Base-by-base conservation (phyloP, 2,888 invertebrate genomes). In the Molorchus minor region DNA sequence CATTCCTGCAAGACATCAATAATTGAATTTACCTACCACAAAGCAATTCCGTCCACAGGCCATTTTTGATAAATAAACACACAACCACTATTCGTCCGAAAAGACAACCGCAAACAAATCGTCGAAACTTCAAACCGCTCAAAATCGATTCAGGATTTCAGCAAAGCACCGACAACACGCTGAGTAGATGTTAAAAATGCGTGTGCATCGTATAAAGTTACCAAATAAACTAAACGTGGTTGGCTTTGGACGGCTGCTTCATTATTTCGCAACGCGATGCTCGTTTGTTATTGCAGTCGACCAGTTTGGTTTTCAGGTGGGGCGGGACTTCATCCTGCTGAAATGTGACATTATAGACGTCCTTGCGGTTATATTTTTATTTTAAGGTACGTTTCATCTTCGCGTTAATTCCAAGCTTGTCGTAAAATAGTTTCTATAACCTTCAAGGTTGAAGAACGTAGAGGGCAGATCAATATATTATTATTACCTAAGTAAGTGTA, bases 211-310 rank as follows among this genome's bases (percentile, higher is more conserved):
- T 68, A 68, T 73, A 72, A 65, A 74, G 75, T 74, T 76, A 74
- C 75, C 77, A 77, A 78, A 78, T 77, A 77, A 74, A 79, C 77
- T 79, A 76, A 78, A 69, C 74, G 72, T 71, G 66, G 70, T 70
- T 70, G 64, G 69, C 64, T 59, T 56, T 56, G 62, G 68, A 69
- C 71, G 69, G 71, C 72, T 65, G 75, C 77, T 77, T 76, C 75
- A 75, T 73, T 73, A 76, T 76, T 75, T 77, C 73, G 73, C 72
- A 74, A 73, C 69, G 71, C 67, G 71, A 70, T 70, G 68, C 68
- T 72, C 68, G 71, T 70, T 67, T 61, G 53, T 62, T 61, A 46
- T 58, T 61, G 54, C 54, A 58, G 57, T 46, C 52, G 58, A 58
- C 64, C 61, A 59, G 56, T 47, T 56, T 44, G 55, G 60, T 58